Percentiles rank a stretch among this genome's conserved stretches.
Evolutionary conservation across 2,888 invertebrate species (phyloP).

Genomic region (Hypomecis punctinalis): DNA sequence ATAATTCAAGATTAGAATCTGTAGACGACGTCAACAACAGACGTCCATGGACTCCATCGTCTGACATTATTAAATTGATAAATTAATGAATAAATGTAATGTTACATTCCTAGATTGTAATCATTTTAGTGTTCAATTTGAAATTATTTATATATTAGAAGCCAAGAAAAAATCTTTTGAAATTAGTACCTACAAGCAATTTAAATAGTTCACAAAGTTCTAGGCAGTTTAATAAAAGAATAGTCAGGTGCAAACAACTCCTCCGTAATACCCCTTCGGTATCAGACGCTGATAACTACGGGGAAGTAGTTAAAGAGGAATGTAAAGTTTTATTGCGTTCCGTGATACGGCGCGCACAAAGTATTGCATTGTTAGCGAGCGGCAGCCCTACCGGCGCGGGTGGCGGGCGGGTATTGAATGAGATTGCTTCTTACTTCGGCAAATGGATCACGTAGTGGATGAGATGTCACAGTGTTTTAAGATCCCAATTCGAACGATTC

Average conservation of each 20-base stretch:
- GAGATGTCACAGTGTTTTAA: slow-evolving; percentile 86
- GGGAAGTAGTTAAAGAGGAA: slow-evolving; percentile 80
- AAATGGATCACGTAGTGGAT: slow-evolving; percentile 86
- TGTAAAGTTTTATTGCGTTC: slow-evolving; percentile 82
- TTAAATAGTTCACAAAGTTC: slow-evolving; percentile 7
- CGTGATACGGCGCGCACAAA: slow-evolving; percentile 74
- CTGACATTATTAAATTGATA: too few relatives aligned
- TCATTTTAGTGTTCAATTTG: too few relatives aligned
- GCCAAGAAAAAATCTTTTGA: not conserved
- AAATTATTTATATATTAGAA: too few relatives aligned
- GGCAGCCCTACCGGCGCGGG: slow-evolving; percentile 65
- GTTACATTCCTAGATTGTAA: too few relatives aligned
- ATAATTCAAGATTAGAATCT: too few relatives aligned
- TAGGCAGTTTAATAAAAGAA: slow-evolving; percentile 19
- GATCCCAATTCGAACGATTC: slow-evolving; percentile 81
- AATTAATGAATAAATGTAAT: too few relatives aligned
- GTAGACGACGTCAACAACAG: too few relatives aligned
- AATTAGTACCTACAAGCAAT: not conserved
- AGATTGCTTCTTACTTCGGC: slow-evolving; percentile 86
- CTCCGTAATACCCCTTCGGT: slow-evolving; percentile 59
- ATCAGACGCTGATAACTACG: slow-evolving; percentile 75
- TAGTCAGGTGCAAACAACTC: slow-evolving; percentile 33
- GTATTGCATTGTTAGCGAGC: slow-evolving; percentile 73
- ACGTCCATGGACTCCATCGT: too few relatives aligned
- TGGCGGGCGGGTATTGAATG: slow-evolving; percentile 80